Conservation (phyloP, 2,888 invertebrate genomes). For the Chloroclystis v-ata region DNA sequence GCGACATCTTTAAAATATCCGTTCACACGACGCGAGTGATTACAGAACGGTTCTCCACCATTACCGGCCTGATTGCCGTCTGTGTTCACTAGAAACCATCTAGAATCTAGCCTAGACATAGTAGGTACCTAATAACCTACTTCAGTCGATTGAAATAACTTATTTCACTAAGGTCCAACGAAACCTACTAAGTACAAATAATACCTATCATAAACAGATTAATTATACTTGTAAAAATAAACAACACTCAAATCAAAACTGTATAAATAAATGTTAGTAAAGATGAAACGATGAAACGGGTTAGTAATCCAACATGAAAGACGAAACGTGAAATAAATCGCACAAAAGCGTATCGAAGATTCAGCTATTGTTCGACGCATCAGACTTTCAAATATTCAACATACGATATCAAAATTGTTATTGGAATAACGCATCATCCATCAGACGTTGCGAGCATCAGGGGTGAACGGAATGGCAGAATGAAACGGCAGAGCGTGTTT, state of each 20-base stretch:
- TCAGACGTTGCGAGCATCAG: slow-evolving; percentile 65
- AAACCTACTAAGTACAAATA: too few relatives aligned
- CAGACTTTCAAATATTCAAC: slow-evolving; percentile 65
- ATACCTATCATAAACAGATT: too few relatives aligned
- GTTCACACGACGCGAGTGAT: slow-evolving; percentile 51
- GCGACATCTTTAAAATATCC: slow-evolving; percentile 51
- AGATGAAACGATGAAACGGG: too few relatives aligned
- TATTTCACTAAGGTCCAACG: too few relatives aligned
- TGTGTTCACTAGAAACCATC: slow-evolving; percentile 20
- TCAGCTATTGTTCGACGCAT: slow-evolving; percentile 34
- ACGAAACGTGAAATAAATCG: slow-evolving; percentile 7
- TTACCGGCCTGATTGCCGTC: slow-evolving; percentile 24
- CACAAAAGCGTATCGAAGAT: slow-evolving; percentile 11
- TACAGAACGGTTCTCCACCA: slow-evolving; percentile 36
- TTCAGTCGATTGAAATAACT: background rate
- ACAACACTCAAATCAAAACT: too few relatives aligned
- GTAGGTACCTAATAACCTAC: background rate
- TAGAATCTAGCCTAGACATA: background rate
- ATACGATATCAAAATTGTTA: slow-evolving; percentile 75
- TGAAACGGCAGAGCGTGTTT: slow-evolving; percentile 40
- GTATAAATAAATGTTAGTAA: too few relatives aligned
- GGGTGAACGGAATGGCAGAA: slow-evolving; percentile 59
- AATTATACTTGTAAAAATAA: too few relatives aligned
- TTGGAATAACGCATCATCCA: slow-evolving; percentile 78
- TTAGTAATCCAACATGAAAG: slow-evolving; percentile 1